Conservation (phyloP, 2,888 invertebrate species). For the Gibbula magus region DNA sequence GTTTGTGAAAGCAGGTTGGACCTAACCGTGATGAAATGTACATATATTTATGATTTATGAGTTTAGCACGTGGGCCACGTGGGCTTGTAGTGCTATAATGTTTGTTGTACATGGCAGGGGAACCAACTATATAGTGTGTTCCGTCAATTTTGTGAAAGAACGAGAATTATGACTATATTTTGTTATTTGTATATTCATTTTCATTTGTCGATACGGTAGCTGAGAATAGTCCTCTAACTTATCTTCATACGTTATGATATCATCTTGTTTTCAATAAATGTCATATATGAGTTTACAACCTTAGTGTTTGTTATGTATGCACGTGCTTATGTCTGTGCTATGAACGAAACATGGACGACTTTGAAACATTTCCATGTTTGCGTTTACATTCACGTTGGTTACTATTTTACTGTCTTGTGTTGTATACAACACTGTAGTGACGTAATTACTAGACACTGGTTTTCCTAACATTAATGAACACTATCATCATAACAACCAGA, state of each 20-base stretch:
- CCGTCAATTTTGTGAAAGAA: background rate
- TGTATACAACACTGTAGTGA: no score
- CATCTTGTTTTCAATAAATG: conserved; percentile 25
- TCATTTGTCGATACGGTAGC: conserved; percentile 12
- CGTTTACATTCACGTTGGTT: no score
- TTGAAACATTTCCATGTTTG: no score
- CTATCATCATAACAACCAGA: no score
- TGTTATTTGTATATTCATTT: conserved; percentile 5
- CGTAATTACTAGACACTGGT: no score
- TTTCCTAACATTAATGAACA: no score
- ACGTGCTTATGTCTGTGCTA: no score
- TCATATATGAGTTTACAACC: background rate
- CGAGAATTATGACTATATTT: conserved; percentile 16
- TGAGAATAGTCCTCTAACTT: conserved; percentile 19
- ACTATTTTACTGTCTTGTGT: no score
- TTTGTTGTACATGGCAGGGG: background rate
- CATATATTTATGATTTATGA: conserved; percentile 2
- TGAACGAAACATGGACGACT: no score
- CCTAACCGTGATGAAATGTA: background rate
- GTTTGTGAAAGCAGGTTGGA: background rate
- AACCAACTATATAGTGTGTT: background rate
- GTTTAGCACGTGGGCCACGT: background rate
- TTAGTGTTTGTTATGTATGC: background rate
- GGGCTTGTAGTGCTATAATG: background rate
- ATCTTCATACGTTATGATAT: conserved; percentile 10